Evolutionary conservation across 1,140 invertebrate species (phyloP), one percentile per base, ranked within the genome.

Genomic region (Medauroidea extradentata): DNA sequence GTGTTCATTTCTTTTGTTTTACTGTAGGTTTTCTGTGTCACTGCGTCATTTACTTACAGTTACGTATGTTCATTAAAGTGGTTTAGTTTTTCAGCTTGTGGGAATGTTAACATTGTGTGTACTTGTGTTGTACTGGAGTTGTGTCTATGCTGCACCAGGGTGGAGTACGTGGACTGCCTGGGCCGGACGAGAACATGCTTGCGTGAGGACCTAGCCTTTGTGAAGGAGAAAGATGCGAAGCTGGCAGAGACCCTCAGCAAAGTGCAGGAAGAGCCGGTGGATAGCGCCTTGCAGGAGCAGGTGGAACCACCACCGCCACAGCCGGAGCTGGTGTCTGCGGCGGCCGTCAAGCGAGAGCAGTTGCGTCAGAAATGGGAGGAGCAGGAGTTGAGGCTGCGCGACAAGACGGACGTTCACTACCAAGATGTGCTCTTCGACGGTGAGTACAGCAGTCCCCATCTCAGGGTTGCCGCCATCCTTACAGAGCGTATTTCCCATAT

Each of bases 371-470:
- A 84, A 68, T 87, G 88, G 88, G 85, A 89, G 63, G 75, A 83
- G 50, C 84, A 89, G 67, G 82, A 82, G 53, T 70, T 72, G 27
- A 80, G 81, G 67, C 73, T 84, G 19, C 65, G 81, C 23, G 75
- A 66, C 72, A 90, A 80, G 75, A 80, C 43, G 62, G 82, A 91
- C 67, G 84, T 94, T 53, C 91, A 95, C 76, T 96, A 96, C 70
- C 86, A 94, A 73, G 91, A 95, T 76, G 78, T 96, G 39, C 78
- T 91, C 13, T 94, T 90, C 72, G 87, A 93, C 74, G 93, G 87
- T 88, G 71, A 71, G 71, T 71, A 38, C 19, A 18, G 27, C 2
- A 11, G 8, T 51, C 25, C 25, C 9, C 25, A 13, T 18, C 44
- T 51, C 24, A 34, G 29, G 29, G 5, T 14, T 54, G 19, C 29